Evolutionary conservation across 2,888 invertebrate species (phyloP).

Genomic region (Cryptocephalus primarius): DNA sequence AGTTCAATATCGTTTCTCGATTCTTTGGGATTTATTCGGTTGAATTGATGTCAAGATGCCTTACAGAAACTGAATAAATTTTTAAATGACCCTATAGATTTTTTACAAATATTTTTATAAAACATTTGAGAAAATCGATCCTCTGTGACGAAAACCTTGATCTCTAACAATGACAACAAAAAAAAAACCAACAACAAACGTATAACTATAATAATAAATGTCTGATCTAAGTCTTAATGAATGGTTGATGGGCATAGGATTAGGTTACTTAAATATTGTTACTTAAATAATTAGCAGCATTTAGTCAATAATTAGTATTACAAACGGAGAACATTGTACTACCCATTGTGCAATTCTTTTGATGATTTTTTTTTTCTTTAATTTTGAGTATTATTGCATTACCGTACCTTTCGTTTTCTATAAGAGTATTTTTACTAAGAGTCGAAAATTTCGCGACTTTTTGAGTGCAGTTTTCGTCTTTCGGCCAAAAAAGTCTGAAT

Average conservation of each 20-base stretch:
- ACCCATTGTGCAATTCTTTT: slow-evolving; percentile 36
- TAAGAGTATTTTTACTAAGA: too few relatives aligned
- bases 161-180: slow-evolving; percentile 9
- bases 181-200: slow-evolving; percentile 6
- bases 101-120: slow-evolving; percentile 16
- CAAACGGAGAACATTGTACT: slow-evolving; percentile 20
- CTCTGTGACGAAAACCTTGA: slow-evolving; percentile 13
- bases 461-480: too few relatives aligned
- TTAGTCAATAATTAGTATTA: slow-evolving; percentile 34
- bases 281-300: slow-evolving; percentile 34
- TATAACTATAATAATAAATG: slow-evolving; percentile 11
- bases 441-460: too few relatives aligned
- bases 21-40: slow-evolving; percentile 6
- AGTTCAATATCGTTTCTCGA: slow-evolving; percentile 7
- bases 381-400: slow-evolving; percentile 32
- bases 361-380: slow-evolving; percentile 21
- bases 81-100: slow-evolving; percentile 15
- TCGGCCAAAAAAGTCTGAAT: too few relatives aligned
- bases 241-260: slow-evolving; percentile 26
- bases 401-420: slow-evolving; percentile 28
- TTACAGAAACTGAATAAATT: slow-evolving; percentile 15
- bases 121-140: slow-evolving; percentile 9
- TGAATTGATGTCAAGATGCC: slow-evolving; percentile 12
- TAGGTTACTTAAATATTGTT: slow-evolving; percentile 25
- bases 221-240: slow-evolving; percentile 33